Evolutionary conservation across 2,888 invertebrate species (phyloP), one percentile per base, ranked within the genome.

Genomic region (Theretra japonica): DNA sequence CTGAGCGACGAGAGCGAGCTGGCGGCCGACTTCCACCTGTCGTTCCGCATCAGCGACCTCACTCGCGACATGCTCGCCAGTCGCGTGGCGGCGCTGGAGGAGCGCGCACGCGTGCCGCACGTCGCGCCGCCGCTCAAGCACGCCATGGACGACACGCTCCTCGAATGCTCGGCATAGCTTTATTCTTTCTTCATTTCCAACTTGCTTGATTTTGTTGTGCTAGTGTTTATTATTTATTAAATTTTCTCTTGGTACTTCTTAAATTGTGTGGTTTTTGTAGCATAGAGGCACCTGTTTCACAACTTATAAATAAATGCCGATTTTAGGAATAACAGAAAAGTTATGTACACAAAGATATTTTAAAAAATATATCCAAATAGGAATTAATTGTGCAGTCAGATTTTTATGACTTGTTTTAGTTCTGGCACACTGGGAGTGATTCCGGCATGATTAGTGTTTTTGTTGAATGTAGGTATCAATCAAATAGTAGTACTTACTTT

Each of bases 1-100:
- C 96, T 96, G 41, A 97, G 97, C 70, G 85, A 83, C 8, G 90
- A 89, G 72, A 93, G 93, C 73, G 87, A 88, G 1, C 75, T 93
- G 30, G 93, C 91, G 2, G 83, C 80, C 50, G 89, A 93, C 76
- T 82, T 86, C 1, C 87, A 90, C n/a, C 79, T 94, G 41, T 85
- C 93, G 0, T 92, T 89, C 77, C 83, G 88, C 72, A 75, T 94
- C 17, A 79, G 87, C 33, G 92, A 93, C 62, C 77, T 93, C 23
- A 84, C 88, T 0, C 76, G 79, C 50, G 85, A 87, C 8, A 72
- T 92, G 25, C 73, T 94, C 23, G 78, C 79, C 3, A 84, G 86
- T 2, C 84, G 88, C 5, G 73, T 76, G 0, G 69, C 73, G 1
- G 71, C 75, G 5, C 70, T 71, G 15, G 77, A 83, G 1, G 79